Percentiles rank a stretch among this genome's conserved stretches.
phyloP scores from a whole-genome alignment of 2,113 vertebrate species.

The Gopherus evgoodei region DNA sequence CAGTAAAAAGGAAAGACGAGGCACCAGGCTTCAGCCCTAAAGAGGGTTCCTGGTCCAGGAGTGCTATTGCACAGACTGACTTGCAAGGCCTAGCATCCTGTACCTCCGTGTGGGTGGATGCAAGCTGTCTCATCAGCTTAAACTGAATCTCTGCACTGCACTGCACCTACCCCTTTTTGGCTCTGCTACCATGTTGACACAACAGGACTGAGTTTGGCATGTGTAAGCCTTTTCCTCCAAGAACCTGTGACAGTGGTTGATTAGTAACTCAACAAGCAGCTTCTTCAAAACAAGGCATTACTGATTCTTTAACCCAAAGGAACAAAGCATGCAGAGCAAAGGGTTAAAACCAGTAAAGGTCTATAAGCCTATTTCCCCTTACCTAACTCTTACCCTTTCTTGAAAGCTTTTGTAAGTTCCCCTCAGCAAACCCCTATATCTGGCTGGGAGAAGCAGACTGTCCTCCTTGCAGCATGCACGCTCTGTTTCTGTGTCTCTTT shows the following conservation, averaged over 20 bases:
- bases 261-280: slow-evolving; percentile 18
- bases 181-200: too few relatives aligned
- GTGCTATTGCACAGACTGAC: too few relatives aligned
- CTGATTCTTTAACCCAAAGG: slow-evolving; percentile 9
- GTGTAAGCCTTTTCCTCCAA: too few relatives aligned
- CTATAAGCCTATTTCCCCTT: not conserved
- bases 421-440: not conserved
- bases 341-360: not conserved
- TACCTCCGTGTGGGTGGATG: not conserved
- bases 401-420: slow-evolving; percentile 11
- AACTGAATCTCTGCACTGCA: too few relatives aligned
- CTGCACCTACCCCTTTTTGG: too few relatives aligned
- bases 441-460: not conserved
- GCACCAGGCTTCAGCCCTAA: too few relatives aligned
- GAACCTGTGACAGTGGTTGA: too few relatives aligned
- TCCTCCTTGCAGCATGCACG: not conserved
- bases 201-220: too few relatives aligned
- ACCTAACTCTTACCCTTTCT: slow-evolving; percentile 9
- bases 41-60: too few relatives aligned
- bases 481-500: not conserved
- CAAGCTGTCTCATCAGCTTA: fast-evolving
- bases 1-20: too few relatives aligned
- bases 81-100: too few relatives aligned
- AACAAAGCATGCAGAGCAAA: too few relatives aligned
- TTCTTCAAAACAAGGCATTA: not conserved